Conservation (phyloP, 2,113 vertebrate genomes). For the Todiramphus chloris region DNA sequence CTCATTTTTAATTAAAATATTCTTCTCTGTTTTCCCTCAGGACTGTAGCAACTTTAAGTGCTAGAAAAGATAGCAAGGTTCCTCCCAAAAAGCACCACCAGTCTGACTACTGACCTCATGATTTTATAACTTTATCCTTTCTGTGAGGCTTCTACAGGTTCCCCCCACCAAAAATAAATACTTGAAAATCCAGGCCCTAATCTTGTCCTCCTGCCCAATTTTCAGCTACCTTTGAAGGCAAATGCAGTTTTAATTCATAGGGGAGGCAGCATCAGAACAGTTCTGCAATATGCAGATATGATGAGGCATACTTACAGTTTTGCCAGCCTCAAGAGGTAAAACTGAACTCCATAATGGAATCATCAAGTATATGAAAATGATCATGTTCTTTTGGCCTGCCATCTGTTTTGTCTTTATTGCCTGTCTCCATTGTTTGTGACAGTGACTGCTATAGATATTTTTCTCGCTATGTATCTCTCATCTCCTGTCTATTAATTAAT, state of each 20-base stretch:
- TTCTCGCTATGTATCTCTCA: neutral
- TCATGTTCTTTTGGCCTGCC: neutral
- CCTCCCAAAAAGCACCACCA: neutral
- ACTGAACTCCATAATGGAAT: neutral
- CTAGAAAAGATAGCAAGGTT: neutral
- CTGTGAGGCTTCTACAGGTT: neutral
- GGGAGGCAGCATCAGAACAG: neutral
- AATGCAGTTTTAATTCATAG: neutral
- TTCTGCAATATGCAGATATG: neutral
- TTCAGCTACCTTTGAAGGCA: neutral
- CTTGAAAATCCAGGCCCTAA: neutral
- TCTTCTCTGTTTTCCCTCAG: constrained; percentile 47
- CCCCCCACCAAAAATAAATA: neutral
- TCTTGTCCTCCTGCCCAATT: neutral
- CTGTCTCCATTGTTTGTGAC: neutral
- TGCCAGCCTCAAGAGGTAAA: neutral
- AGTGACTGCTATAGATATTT: neutral
- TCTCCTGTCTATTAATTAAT: neutral
- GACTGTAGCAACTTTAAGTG: neutral
- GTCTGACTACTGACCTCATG: neutral
- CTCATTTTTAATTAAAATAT: constrained; percentile 69
- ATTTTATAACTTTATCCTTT: neutral
- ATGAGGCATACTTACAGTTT: neutral
- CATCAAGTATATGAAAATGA: neutral
- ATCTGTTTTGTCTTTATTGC: neutral